phyloP scores from a whole-genome alignment of 2,113 vertebrate genomes.

The Serilophus lunatus region DNA sequence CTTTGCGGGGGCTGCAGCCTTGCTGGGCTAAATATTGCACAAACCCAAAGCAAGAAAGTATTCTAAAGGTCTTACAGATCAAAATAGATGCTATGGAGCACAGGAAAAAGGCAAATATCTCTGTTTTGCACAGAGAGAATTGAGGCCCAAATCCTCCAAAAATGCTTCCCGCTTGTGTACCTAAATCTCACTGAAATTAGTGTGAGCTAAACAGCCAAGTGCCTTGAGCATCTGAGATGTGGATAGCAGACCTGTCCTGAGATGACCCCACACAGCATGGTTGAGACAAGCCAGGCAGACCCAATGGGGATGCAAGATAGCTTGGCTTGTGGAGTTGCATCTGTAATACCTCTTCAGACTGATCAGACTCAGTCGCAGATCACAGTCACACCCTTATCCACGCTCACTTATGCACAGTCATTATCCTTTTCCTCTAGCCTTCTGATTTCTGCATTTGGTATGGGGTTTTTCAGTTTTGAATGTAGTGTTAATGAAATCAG shows the following conservation, averaged over 20 bases:
- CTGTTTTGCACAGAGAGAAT: neutral
- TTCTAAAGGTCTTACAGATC: neutral
- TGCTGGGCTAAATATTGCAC: neutral
- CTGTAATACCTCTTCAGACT: neutral
- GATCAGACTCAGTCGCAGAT: no score
- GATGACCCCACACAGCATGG: fast-evolving
- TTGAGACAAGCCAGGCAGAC: neutral
- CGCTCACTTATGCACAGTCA: neutral
- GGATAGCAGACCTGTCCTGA: fast-evolving
- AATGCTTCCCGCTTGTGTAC: neutral
- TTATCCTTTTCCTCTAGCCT: neutral
- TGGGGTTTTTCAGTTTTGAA: neutral
- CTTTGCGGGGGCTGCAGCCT: neutral
- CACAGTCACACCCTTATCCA: neutral
- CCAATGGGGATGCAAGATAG: neutral
- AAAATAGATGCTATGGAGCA: neutral
- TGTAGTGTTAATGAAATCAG: neutral
- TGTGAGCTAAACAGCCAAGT: neutral
- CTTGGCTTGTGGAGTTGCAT: neutral
- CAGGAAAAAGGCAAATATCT: neutral
- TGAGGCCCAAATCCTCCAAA: neutral
- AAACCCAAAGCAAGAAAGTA: neutral
- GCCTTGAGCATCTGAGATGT: neutral
- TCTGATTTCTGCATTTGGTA: neutral
- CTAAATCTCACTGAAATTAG: neutral